Percentiles rank a stretch among this genome's conserved stretches.
Conservation (phyloP, 2,888 invertebrate species). For the Lingula anatina region DNA sequence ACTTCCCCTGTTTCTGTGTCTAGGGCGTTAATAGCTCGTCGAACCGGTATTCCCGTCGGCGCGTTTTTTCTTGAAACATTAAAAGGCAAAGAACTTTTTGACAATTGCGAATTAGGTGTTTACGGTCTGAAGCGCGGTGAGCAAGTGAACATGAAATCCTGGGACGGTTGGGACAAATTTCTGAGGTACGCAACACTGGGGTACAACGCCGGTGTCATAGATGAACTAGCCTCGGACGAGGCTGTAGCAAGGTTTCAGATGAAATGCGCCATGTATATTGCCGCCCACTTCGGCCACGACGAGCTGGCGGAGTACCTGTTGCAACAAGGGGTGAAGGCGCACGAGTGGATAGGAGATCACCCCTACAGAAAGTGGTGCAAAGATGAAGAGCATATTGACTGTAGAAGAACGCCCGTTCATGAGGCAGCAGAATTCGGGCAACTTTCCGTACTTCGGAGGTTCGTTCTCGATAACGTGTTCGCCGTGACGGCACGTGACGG, state of each 20-base stretch:
- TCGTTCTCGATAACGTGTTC: constrained; percentile 43
- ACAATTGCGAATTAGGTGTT: constrained; percentile 36
- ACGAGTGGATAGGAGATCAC: constrained; percentile 46
- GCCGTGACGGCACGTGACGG: constrained; percentile 45
- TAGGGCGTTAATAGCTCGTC: constrained; percentile 36
- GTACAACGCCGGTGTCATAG: constrained; percentile 37
- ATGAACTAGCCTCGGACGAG: constrained; percentile 34
- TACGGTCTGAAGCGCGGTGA: constrained; percentile 37
- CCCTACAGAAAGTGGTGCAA: constrained; percentile 44
- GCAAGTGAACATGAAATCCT: constrained; percentile 39
- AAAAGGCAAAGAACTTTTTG: constrained; percentile 40
- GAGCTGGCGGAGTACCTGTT: constrained; percentile 41
- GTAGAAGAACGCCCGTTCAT: constrained; percentile 39
- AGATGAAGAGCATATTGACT: constrained; percentile 35
- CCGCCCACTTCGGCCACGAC: constrained; percentile 46
- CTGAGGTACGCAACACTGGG: constrained; percentile 42
- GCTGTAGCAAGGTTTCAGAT: constrained; percentile 40
- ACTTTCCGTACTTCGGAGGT: constrained; percentile 38
- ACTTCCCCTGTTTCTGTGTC: constrained; percentile 34
- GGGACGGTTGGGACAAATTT: constrained; percentile 51
- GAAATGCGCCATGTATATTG: constrained; percentile 46
- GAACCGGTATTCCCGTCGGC: constrained; percentile 48
- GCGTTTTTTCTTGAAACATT: constrained; percentile 41
- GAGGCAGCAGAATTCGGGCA: constrained; percentile 45
- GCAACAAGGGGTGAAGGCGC: constrained; percentile 35